Evolutionary conservation across 2,888 invertebrate genomes (phyloP).

Genomic region (Slavum lentiscoides): DNA sequence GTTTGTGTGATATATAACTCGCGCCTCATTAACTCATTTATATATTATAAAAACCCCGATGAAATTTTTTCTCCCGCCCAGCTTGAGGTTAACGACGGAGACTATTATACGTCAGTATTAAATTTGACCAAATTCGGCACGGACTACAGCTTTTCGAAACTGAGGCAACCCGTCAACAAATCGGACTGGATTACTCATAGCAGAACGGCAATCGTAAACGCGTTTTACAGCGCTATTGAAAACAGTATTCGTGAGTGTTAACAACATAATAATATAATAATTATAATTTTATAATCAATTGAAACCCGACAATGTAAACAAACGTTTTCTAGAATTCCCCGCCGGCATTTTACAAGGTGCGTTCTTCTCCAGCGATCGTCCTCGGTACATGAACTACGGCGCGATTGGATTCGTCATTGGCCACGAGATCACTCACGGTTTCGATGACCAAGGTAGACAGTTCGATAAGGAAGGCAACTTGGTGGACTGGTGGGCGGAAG

Average conservation of each 20-base stretch:
- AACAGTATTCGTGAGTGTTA: slow-evolving; percentile 82
- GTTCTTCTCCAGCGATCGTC: slow-evolving; percentile 86
- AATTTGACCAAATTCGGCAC: slow-evolving; percentile 80
- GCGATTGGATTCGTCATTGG: slow-evolving; percentile 90
- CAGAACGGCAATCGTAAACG: slow-evolving; percentile 81
- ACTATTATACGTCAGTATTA: slow-evolving; percentile 76
- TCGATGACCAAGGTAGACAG: slow-evolving; percentile 87
- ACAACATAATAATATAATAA: no score
- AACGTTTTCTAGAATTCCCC: slow-evolving; percentile 74
- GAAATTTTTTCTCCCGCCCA: slow-evolving; percentile 58
- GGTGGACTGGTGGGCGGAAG: slow-evolving; percentile 95
- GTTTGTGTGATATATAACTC: no score
- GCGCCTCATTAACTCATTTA: no score
- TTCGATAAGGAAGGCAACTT: slow-evolving; percentile 90
- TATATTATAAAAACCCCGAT: background rate
- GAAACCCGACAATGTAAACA: no score
- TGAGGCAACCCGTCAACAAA: slow-evolving; percentile 79
- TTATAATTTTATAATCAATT: no score
- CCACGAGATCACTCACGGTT: slow-evolving; percentile 90
- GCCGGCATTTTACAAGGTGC: slow-evolving; percentile 91
- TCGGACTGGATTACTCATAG: slow-evolving; percentile 85
- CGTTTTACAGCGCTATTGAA: slow-evolving; percentile 82
- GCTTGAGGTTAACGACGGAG: slow-evolving; percentile 72
- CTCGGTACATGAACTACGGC: slow-evolving; percentile 89
- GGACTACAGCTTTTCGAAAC: slow-evolving; percentile 75